Conservation (phyloP, 2,888 invertebrate genomes). For the Trichopoda pennipes region DNA sequence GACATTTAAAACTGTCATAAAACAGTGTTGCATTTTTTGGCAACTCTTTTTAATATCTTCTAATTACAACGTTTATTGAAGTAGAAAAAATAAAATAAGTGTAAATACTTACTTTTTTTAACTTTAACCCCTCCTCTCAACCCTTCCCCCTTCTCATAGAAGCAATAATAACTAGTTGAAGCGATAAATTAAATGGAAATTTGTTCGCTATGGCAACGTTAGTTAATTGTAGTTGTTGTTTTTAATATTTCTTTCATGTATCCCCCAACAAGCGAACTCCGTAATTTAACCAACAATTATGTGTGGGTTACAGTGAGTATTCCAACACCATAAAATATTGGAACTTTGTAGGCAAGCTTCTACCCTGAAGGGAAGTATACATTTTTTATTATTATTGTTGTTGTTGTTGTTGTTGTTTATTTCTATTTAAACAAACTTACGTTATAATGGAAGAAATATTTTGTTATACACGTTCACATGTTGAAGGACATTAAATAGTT, state of each 20-base stretch:
- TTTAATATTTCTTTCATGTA: background rate
- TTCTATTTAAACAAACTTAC: conserved; percentile 2
- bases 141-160: conserved; percentile 8
- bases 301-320: conserved; percentile 48
- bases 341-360: too few relatives aligned
- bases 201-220: conserved; percentile 55
- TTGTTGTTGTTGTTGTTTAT: background rate
- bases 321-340: background rate
- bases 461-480: conserved; percentile 15
- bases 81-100: conserved; percentile 9
- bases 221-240: background rate
- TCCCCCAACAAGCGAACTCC: background rate
- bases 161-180: conserved; percentile 45
- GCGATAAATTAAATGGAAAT: conserved; percentile 27
- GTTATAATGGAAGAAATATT: conserved; percentile 11
- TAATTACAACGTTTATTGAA: too few relatives aligned
- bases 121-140: conserved; percentile 19
- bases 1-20: too few relatives aligned
- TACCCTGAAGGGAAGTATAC: background rate
- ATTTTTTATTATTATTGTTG: background rate
- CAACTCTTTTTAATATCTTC: too few relatives aligned
- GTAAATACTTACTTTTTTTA: conserved; percentile 1
- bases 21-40: too few relatives aligned
- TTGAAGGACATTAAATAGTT: conserved; percentile 58
- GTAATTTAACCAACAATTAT: conserved; percentile 27